Conservation (phyloP, 2,113 vertebrate genomes). For the Mustela nigripes region DNA sequence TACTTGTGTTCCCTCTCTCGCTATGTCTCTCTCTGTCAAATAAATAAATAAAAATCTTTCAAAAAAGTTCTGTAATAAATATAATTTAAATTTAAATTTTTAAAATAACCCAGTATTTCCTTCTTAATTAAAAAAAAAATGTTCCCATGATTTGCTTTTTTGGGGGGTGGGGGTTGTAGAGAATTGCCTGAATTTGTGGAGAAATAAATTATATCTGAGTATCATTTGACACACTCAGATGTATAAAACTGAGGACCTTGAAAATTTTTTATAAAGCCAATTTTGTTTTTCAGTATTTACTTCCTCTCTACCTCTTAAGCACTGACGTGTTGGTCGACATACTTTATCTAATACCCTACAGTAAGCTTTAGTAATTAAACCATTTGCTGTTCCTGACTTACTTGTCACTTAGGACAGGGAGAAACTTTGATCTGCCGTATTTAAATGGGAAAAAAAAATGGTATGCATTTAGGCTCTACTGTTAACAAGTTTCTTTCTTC, state of each 20-base stretch:
- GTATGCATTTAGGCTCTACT: neutral
- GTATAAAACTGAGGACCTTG: neutral
- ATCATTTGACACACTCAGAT: neutral
- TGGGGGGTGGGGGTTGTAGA: neutral
- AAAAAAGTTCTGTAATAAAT: neutral
- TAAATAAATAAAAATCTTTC: no score
- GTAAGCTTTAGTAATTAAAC: neutral
- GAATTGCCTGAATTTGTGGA: neutral
- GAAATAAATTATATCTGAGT: neutral
- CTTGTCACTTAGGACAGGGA: neutral
- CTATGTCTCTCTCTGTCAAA: no score
- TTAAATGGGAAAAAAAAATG: neutral
- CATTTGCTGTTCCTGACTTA: neutral
- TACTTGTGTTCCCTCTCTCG: no score
- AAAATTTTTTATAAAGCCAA: neutral
- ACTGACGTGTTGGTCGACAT: neutral
- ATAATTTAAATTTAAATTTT: neutral
- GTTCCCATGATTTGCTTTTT: neutral
- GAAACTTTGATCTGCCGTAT: neutral
- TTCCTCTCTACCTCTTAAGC: neutral
- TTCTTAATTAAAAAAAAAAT: slow-evolving; percentile 1
- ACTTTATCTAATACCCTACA: neutral
- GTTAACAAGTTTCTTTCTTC: neutral
- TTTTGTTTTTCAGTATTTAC: neutral
- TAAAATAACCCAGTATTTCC: neutral